phyloP scores from a whole-genome alignment of 2,888 invertebrate species.

The Drosophila siamana region DNA sequence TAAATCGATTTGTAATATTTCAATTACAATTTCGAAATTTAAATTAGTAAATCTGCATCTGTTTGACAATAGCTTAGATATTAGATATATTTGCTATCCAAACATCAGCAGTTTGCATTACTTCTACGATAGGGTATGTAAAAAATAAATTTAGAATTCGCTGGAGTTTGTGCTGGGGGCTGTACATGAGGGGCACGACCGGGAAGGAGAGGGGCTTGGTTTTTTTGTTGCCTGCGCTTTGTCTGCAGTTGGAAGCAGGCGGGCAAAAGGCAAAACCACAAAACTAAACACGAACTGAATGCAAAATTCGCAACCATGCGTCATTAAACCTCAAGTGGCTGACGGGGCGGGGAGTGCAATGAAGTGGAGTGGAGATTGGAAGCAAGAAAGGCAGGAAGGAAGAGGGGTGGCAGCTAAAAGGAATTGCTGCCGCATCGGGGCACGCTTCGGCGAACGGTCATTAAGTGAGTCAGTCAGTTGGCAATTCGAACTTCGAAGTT shows the following conservation, averaged over 20 bases:
- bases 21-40: too few relatives aligned
- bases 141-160: not conserved
- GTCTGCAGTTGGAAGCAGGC: constrained; percentile 40
- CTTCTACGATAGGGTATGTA: constrained; percentile 13
- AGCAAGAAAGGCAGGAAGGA: not conserved
- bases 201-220: not conserved
- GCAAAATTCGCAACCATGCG: constrained; percentile 65
- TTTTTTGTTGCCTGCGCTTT: constrained; percentile 31
- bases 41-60: too few relatives aligned
- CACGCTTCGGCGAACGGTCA: constrained; percentile 62
- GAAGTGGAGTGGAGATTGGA: not conserved
- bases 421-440: constrained; percentile 55
- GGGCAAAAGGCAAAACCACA: constrained; percentile 52
- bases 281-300: constrained; percentile 69
- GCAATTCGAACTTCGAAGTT: constrained; percentile 21
- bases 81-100: too few relatives aligned
- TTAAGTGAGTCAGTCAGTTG: constrained; percentile 66
- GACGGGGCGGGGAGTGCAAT: not conserved
- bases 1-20: too few relatives aligned
- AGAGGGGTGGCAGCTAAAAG: constrained; percentile 16
- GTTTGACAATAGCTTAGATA: too few relatives aligned
- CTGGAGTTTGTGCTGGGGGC: not conserved
- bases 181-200: not conserved
- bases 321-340: constrained; percentile 50
- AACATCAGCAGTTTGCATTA: not conserved